Base-by-base conservation (phyloP, 2,888 invertebrate genomes). In the Dicyrtoma fusca region DNA sequence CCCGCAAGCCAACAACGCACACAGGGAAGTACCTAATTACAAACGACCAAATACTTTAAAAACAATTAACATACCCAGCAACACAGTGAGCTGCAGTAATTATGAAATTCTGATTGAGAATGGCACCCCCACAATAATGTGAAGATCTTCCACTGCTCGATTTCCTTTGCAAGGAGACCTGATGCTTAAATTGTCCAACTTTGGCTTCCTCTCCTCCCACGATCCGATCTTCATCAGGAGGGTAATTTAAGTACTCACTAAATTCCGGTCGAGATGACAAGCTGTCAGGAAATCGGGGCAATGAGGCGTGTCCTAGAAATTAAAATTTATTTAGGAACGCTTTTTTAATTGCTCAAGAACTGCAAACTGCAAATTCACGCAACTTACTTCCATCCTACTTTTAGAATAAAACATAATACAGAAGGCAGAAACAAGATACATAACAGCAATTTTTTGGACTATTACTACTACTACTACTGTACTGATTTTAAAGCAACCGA, bases 171-270 rank as follows among this genome's bases (percentile, higher is more conserved):
- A 76, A 51, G 6, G 74, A 72, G 17, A 82, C 81, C 70, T 81
- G 81, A 81, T 82, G 82, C 4, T 82, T 82, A 78, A 81, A 82
- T 49, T 81, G 79, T 17, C 81, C 82, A 55, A 81, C 80, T 49
- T 76, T 72, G 4, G 82, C 74, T 69, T 81, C 80, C n/a, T 77
- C 72, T 4, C 82, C 82, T 13, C 81, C 82, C 10, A 82, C 82
- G 8, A 82, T 81, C 51, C 82, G 69, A 44, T 72, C 71, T 26
- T 64, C 65, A n/a, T 71, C 64, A 8, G 8, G 1, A 17, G 17
- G 42, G 13, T 21, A 55, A 57, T 64, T 42, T n/a, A 55, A 19
- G 55, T 57, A 71, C 6, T 13, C 6, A 10, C 25, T 45, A 21
- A 34, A 71, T 26, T 57, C 65, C 1, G 64, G 64, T 5, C 25